phyloP scores from a whole-genome alignment of 1,140 invertebrate species.

The Penaeus japonicus region DNA sequence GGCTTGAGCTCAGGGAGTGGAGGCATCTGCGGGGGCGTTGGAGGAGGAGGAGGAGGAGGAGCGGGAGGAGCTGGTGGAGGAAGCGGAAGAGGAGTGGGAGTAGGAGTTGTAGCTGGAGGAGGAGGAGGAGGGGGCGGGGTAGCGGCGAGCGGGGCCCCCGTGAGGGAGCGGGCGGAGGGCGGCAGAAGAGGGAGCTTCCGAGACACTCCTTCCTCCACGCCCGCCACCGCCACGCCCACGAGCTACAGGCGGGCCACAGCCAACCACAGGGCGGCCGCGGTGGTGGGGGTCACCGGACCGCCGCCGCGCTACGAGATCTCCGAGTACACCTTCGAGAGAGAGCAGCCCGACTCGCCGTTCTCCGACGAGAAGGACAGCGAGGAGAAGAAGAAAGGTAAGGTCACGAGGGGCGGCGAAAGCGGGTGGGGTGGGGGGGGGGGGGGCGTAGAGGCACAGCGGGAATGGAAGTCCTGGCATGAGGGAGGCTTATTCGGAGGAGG shows the following conservation, averaged over 20 bases:
- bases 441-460: not conserved
- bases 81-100: not conserved
- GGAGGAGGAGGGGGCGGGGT: not conserved
- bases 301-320: slow-evolving; percentile 46
- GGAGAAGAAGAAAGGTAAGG: slow-evolving; percentile 44
- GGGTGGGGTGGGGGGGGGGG: not conserved
- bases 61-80: not conserved
- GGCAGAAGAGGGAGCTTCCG: slow-evolving; percentile 18
- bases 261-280: slow-evolving; percentile 22
- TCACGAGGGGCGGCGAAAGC: not conserved
- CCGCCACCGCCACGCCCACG: slow-evolving; percentile 15
- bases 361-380: slow-evolving; percentile 52
- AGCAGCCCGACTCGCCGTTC: slow-evolving; percentile 54
- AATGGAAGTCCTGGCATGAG: not conserved
- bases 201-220: slow-evolving; percentile 10
- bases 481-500: not conserved
- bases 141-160: not conserved
- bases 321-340: slow-evolving; percentile 51
- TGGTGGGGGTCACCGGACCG: slow-evolving; percentile 6
- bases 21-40: not conserved
- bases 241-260: slow-evolving; percentile 22
- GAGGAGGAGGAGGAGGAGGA: not conserved
- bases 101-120: not conserved
- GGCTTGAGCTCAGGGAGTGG: not conserved
- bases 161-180: slow-evolving; percentile 34